phyloP scores from a whole-genome alignment of 2,888 invertebrate species.

The Lochmaea capreae region DNA sequence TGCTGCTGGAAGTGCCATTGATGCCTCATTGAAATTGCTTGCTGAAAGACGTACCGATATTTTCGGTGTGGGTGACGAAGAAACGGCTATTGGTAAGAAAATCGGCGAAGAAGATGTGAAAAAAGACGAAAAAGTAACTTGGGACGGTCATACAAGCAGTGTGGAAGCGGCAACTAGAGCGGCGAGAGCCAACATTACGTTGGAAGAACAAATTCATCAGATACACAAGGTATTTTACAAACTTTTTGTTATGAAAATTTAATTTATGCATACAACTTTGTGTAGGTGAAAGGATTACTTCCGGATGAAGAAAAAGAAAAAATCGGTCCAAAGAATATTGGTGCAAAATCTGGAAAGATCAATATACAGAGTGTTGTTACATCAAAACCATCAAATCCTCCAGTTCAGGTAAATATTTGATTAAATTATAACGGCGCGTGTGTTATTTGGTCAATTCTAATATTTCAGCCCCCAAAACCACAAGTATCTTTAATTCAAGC shows the following conservation, averaged over 20 bases:
- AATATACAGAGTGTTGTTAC: conserved; percentile 59
- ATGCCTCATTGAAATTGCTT: conserved; percentile 92
- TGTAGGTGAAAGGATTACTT: conserved; percentile 82
- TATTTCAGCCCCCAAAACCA: conserved; percentile 44
- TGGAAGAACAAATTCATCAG: conserved; percentile 97
- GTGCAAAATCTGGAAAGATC: conserved; percentile 55
- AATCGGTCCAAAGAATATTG: conserved; percentile 90
- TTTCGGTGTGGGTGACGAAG: conserved; percentile 98
- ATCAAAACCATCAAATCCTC: conserved; percentile 63
- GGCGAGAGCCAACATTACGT: conserved; percentile 93
- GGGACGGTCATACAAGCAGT: conserved; percentile 98
- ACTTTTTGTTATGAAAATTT: background rate
- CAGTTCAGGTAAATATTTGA: conserved; percentile 47
- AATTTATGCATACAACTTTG: conserved; percentile 5
- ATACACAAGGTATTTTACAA: conserved; percentile 82
- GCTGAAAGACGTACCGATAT: conserved; percentile 99
- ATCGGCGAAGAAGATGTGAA: conserved; percentile 87
- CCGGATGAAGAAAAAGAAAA: conserved; percentile 98
- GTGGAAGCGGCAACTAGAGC: conserved; percentile 96
- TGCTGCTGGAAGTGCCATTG: conserved; percentile 88
- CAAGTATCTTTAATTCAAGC: conserved; percentile 66
- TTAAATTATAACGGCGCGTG: background rate
- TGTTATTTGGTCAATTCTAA: background rate
- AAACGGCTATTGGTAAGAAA: conserved; percentile 99
- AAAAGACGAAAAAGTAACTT: conserved; percentile 92